Conservation (phyloP, 2,888 invertebrate species). For the Xestobium rufovillosum region DNA sequence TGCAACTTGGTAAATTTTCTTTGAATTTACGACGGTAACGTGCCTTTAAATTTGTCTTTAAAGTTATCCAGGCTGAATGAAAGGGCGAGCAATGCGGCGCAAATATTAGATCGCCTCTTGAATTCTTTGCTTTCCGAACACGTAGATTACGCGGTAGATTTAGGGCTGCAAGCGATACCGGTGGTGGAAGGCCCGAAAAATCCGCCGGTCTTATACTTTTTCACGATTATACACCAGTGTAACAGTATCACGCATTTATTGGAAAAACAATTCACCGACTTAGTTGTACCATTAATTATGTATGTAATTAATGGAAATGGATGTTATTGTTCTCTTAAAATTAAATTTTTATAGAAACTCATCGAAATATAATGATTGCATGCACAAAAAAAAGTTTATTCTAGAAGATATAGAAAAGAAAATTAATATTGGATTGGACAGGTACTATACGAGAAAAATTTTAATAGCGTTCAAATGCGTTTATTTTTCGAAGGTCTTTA, state of each 20-base stretch:
- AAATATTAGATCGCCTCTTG: constrained; percentile 76
- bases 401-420: constrained; percentile 87
- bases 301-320: constrained; percentile 43
- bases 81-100: constrained; percentile 65
- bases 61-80: constrained; percentile 74
- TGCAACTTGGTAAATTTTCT: constrained; percentile 62
- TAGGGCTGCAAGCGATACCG: constrained; percentile 84
- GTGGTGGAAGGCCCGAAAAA: constrained; percentile 76
- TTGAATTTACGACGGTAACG: constrained; percentile 11
- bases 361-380: constrained; percentile 79
- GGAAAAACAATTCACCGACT: constrained; percentile 88
- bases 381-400: constrained; percentile 76
- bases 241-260: constrained; percentile 89
- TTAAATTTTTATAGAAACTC: constrained; percentile 58
- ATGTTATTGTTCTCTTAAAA: constrained; percentile 9
- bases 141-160: constrained; percentile 92
- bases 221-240: constrained; percentile 85
- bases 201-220: constrained; percentile 84
- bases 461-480: constrained; percentile 9
- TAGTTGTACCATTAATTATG: constrained; percentile 80
- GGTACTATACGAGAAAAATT: constrained; percentile 29
- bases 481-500: constrained; percentile 53
- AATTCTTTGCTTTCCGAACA: constrained; percentile 85
- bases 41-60: constrained; percentile 6
- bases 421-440: constrained; percentile 80